Evolutionary conservation across 2,888 invertebrate species (phyloP).

Genomic region (Hydroisotoma schaefferi): DNA sequence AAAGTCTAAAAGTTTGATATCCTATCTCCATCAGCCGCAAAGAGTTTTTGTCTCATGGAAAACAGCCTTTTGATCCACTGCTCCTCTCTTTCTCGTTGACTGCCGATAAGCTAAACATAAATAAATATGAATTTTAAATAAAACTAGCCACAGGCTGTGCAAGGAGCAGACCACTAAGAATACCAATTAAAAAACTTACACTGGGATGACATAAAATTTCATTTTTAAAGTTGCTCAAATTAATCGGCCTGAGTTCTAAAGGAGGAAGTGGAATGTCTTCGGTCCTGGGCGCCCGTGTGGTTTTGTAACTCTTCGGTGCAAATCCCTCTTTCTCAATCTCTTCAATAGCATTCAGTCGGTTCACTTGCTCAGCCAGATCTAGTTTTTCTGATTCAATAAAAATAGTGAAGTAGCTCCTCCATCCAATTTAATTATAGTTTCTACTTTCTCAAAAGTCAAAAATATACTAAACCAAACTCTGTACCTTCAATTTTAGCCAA

Average conservation of each 20-base stretch:
- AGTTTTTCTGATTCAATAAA: conserved; percentile 36
- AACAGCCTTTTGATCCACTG: conserved; percentile 43
- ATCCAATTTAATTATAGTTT: neutral
- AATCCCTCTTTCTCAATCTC: conserved; percentile 46
- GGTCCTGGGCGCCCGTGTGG: conserved; percentile 26
- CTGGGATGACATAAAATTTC: conserved; percentile 46
- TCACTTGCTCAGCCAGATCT: conserved; percentile 41
- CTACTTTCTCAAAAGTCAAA: neutral
- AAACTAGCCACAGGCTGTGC: neutral
- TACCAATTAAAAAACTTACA: conserved; percentile 27
- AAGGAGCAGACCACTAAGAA: neutral
- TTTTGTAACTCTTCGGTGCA: conserved; percentile 41
- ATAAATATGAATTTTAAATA: neutral
- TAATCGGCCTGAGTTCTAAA: conserved; percentile 45
- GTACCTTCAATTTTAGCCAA: conserved; percentile 46
- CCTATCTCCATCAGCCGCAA: conserved; percentile 27
- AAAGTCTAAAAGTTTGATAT: conserved; percentile 29
- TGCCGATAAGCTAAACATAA: conserved; percentile 39
- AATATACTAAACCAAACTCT: neutral
- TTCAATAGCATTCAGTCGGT: conserved; percentile 42
- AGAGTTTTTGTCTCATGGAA: conserved; percentile 40
- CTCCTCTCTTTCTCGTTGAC: conserved; percentile 45
- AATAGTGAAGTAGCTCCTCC: neutral
- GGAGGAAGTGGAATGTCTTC: conserved; percentile 47
- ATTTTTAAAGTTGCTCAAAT: conserved; percentile 40